Evolutionary conservation across 2,797 vertebrate genomes (phyloP), one percentile per base, ranked within the genome.

Genomic region (Micrastur ruficollis): DNA sequence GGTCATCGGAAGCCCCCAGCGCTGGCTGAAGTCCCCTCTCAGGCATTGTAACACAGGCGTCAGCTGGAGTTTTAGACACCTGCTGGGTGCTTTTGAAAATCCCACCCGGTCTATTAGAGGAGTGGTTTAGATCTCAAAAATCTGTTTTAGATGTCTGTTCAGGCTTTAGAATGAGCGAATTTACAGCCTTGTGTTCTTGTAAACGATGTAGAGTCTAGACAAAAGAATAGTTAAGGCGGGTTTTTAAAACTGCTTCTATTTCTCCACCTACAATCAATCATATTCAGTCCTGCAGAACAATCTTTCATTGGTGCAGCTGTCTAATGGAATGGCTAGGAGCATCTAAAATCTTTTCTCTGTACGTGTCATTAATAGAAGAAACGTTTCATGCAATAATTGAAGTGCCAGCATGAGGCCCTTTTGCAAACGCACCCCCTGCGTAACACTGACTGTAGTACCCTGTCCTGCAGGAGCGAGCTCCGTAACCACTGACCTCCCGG

Each of bases 1-100:
- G 81, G 34, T 94, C 67, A 29, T 94, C 87, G 80, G 80, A 70
- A 96, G 5, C 44, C 63, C 83, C 85, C 66, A 3, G 42, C 50
- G 7, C 87, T 91, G 76, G 49, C 87, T 93, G 89, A 87, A 87
- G 82, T 95, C 67, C 68, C 50, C 21, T 95, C 94, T 96, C 95
- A 95, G 93, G 94, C 86, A 78, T 66, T 93, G 50, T 87, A 93
- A 92, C 42, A 34, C 74, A 79, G 95, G 68, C 87, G 96, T 93
- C 88, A 93, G 86, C 59, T 4, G 9, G 81, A 70, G 42, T 68
- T 89, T 67, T 52, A 89, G 68, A 78, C 32, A 19, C 31, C 9
- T 49, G 81, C 81, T 86, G 74, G 9, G 56, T 59, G 68, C 67
- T 93, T 93, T 72, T 94, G 87, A 94, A 97, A 94, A 93, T 75